Evolutionary conservation across 2,113 vertebrate genomes (phyloP), one percentile per base, ranked within the genome.

Genomic region (Gasterosteus nipponicus): DNA sequence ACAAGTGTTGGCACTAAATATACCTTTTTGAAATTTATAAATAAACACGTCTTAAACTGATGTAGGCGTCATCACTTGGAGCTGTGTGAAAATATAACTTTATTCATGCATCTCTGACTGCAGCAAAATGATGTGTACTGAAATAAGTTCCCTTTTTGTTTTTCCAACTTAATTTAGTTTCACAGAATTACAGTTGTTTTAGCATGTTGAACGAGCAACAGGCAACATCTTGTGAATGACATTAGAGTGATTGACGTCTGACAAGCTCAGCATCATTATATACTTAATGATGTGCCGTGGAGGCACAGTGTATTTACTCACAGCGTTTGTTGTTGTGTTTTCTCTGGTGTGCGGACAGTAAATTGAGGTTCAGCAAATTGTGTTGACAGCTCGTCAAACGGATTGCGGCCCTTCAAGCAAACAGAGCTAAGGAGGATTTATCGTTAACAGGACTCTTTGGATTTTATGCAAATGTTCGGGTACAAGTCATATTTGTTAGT

Each of bases 1-100:
- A 60, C 0, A 35, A 11, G n/a, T 38, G 2, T 79, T n/a, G 6
- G 60, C 18, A 41, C 56, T 54, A 69, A 75, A 83, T 57, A 53
- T 68, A 67, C 4, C 38, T 6, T 38, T 49, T 46, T 15, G 26
- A 58, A 57, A 57, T 66, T 26, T 51, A 8, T 69, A n/a, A 51
- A 19, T 14, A 76, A 73, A 47, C 59, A 42, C 57, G 44, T 35
- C 2, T 58, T 16, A 77, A 63, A 58, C 54, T 6, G 4, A 22
- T 57, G 9, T n/a, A 60, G 41, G 67, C 35, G 10, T 83, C 64
- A 70, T 44, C 3, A 29, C 33, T 29, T 44, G 14, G 22, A 47
- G 1, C 2, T 15, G 1, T 66, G 3, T 44, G 1, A 70, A 74
- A 54, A 33, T 7, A 8, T 35, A 26, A 26, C 22, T 26, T 26